These are phyloP conservation scores for Parnassius orleans DNA, from an alignment of 2,888 invertebrate genomes.

Conservation along the genomic window DNA sequence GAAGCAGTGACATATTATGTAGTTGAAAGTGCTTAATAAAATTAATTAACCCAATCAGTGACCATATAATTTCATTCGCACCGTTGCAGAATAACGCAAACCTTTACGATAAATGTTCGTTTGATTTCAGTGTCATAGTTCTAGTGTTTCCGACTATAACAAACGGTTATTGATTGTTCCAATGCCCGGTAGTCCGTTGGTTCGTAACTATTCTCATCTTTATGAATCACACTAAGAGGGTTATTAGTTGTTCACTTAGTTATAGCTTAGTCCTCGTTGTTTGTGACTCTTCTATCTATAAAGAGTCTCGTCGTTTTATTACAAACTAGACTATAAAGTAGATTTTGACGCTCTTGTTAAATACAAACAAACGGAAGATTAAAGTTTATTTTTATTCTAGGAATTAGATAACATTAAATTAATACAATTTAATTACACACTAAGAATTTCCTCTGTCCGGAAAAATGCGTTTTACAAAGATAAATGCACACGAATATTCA, in stretches of 20 bases:
- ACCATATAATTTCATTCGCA: neutral
- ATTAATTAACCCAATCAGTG: neutral
- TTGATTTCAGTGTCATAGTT: constrained; percentile 9
- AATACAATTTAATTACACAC: no score
- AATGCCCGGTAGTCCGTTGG: constrained; percentile 1
- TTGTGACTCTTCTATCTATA: neutral
- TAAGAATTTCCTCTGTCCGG: no score
- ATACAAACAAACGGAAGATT: no score
- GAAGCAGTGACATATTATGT: no score
- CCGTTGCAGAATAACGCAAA: constrained; percentile 4
- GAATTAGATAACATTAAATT: no score
- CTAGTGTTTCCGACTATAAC: constrained; percentile 11
- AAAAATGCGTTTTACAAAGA: no score
- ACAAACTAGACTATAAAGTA: no score
- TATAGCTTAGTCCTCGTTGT: constrained; percentile 2
- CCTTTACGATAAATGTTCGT: constrained; percentile 3
- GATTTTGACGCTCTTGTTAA: no score
- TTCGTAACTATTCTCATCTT: constrained; percentile 13
- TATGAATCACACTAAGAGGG: constrained; percentile 24
- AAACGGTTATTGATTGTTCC: constrained; percentile 8
- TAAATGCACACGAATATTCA: no score
- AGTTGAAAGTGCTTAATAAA: neutral
- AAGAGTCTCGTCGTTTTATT: no score
- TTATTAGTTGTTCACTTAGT: constrained; percentile 15
- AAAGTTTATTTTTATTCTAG: no score